These are phyloP conservation scores for Hesperia comma DNA, from an alignment of 2,888 invertebrate species.

Conservation along the genomic window DNA sequence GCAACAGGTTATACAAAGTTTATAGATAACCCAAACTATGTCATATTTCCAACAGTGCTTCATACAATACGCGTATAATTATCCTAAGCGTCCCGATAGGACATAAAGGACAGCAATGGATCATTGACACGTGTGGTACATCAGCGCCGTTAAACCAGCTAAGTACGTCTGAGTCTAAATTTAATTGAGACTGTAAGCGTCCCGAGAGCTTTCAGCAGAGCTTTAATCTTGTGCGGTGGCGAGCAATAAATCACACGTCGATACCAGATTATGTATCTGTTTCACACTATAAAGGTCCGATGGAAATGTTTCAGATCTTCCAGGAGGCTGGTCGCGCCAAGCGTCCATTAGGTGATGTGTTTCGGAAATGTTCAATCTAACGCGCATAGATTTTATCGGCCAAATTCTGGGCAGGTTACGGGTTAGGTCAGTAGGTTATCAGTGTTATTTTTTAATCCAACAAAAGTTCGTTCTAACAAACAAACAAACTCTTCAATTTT, in stretches of 20 bases:
- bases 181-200: slow-evolving; percentile 43
- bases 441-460: too few relatives aligned
- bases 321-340: neutral
- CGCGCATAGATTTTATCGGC: too few relatives aligned
- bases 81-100: neutral
- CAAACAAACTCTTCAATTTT: too few relatives aligned
- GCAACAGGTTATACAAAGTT: too few relatives aligned
- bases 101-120: slow-evolving; percentile 21
- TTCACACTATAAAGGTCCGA: slow-evolving; percentile 28
- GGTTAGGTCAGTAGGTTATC: too few relatives aligned
- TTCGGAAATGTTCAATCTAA: too few relatives aligned
- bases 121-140: slow-evolving; percentile 36
- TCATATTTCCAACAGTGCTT: neutral
- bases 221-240: slow-evolving; percentile 44
- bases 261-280: slow-evolving; percentile 38
- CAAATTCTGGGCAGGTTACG: too few relatives aligned
- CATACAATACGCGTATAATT: neutral
- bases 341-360: too few relatives aligned
- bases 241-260: slow-evolving; percentile 42
- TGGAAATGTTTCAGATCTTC: slow-evolving; percentile 8
- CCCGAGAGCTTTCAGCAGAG: slow-evolving; percentile 40
- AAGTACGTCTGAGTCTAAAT: slow-evolving; percentile 40
- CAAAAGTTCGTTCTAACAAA: too few relatives aligned
- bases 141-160: slow-evolving; percentile 39
- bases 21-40: too few relatives aligned